A percentile compares a stretch with the other conserved stretches of the same genome.
phyloP scores from a whole-genome alignment of 2,797 vertebrate species.

The Sebastes vulpes region DNA sequence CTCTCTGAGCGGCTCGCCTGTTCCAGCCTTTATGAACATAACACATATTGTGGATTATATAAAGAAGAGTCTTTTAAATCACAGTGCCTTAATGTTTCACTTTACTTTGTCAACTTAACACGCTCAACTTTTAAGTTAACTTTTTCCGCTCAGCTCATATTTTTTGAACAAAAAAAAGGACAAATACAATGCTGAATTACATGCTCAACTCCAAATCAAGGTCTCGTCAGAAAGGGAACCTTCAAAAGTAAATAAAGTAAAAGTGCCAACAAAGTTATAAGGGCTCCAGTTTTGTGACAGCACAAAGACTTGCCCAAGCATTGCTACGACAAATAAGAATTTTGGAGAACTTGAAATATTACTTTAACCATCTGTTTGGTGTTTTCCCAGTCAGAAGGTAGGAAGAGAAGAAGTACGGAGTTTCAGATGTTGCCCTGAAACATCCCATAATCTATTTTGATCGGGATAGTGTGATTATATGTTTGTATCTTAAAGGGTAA shows the following conservation, averaged over 20 bases:
- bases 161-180: background rate
- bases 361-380: background rate
- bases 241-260: background rate
- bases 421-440: background rate
- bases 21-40: conserved; percentile 7
- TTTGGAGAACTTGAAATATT: background rate
- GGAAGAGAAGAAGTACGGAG: background rate
- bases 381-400: background rate
- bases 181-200: background rate
- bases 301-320: background rate
- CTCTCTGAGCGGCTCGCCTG: background rate
- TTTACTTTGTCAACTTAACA: background rate
- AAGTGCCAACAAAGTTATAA: background rate
- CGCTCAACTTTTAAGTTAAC: background rate
- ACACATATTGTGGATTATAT: conserved; percentile 9
- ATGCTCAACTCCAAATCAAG: background rate
- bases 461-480: no score
- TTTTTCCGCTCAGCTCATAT: background rate
- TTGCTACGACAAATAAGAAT: background rate
- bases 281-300: background rate
- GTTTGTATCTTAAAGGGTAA: no score
- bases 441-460: no score
- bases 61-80: background rate
- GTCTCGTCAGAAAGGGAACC: background rate
- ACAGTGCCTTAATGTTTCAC: background rate